A percentile compares a stretch with the other conserved stretches of the same genome.
phyloP scores from a whole-genome alignment of 2,888 invertebrate species.

The Phorcus lineatus region DNA sequence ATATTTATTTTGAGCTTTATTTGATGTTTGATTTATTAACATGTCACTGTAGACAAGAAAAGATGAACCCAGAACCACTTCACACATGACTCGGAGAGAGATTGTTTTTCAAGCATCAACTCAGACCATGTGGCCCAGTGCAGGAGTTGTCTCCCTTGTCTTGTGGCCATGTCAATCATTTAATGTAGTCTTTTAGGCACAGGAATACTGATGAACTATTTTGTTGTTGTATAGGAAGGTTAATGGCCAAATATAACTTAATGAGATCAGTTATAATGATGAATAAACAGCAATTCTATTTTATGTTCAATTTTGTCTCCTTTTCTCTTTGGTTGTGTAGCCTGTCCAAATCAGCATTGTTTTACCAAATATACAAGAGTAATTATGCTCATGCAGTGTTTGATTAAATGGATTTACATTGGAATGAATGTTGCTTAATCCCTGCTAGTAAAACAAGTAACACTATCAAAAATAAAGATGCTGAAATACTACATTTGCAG shows the following conservation, averaged over 20 bases:
- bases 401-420: no score
- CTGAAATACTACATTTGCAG: no score
- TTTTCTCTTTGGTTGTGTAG: neutral
- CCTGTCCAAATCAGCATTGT: no score
- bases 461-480: no score
- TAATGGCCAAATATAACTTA: neutral
- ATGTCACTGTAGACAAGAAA: neutral
- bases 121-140: neutral
- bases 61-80: neutral
- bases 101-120: neutral
- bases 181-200: slow-evolving; percentile 7
- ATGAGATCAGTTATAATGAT: slow-evolving; percentile 3
- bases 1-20: neutral
- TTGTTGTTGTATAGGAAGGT: slow-evolving; percentile 1
- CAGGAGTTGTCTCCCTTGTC: neutral
- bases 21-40: neutral
- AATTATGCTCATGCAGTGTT: no score
- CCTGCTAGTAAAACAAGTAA: no score
- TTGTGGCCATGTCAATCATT: neutral
- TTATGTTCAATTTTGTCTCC: neutral
- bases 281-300: slow-evolving; percentile 10
- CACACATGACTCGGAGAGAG: neutral
- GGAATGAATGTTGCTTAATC: no score
- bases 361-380: no score
- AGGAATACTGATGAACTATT: neutral